A percentile compares a stretch with the other conserved stretches of the same genome.
Conservation (phyloP, 2,797 vertebrate species). For the Tadarida brasiliensis region DNA sequence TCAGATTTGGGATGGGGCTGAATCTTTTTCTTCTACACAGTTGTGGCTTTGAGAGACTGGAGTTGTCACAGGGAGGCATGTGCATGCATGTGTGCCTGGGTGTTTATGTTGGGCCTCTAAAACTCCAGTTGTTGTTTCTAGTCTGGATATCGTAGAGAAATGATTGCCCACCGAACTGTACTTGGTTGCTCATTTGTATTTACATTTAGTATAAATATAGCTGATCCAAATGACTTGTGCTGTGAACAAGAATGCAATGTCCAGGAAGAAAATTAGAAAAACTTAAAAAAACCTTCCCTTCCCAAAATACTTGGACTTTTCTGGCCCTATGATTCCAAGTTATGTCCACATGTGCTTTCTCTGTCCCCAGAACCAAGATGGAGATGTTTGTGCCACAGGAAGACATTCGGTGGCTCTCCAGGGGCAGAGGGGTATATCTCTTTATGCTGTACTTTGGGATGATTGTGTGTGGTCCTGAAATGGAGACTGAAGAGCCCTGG, state of each 20-base stretch:
- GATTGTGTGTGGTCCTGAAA: background rate
- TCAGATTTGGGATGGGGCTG: background rate
- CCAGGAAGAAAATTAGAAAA: background rate
- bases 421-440: background rate
- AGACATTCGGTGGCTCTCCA: background rate
- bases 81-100: background rate
- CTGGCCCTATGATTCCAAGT: background rate
- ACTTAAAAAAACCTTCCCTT: background rate
- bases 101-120: background rate
- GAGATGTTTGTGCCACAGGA: background rate
- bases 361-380: background rate
- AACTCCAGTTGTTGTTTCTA: background rate
- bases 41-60: background rate
- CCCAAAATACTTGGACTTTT: background rate
- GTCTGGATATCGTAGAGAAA: background rate
- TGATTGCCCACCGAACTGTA: background rate
- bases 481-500: background rate
- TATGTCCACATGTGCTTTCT: background rate
- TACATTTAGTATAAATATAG: background rate
- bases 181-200: background rate
- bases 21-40: background rate
- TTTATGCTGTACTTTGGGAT: background rate
- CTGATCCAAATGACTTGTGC: background rate
- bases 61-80: background rate
- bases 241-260: background rate